A percentile compares a stretch with the other conserved stretches of the same genome.
These are phyloP conservation scores for Pantelozetes paolii DNA, from an alignment of 2,888 invertebrate species.

Conservation along the genomic window DNA sequence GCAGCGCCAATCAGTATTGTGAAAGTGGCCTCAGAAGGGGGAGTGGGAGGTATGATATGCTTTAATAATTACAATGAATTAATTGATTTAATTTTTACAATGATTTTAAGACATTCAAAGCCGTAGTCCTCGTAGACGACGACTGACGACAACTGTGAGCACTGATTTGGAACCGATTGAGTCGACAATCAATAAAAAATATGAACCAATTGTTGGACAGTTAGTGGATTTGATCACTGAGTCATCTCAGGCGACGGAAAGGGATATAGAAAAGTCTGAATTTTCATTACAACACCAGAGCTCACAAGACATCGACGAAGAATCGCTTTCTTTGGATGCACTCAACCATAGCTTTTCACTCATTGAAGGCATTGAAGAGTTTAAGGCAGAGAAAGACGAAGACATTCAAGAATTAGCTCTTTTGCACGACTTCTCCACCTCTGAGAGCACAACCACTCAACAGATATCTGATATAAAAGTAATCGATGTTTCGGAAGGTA, in stretches of 20 bases:
- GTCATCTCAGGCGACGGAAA: conserved; percentile 44
- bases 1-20: background rate
- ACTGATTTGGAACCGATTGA: background rate
- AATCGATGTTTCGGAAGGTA: background rate
- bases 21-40: conserved; percentile 23
- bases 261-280: conserved; percentile 42
- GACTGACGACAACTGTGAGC: background rate
- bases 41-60: conserved; percentile 1
- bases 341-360: conserved; percentile 32
- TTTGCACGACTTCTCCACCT: conserved; percentile 14
- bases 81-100: background rate
- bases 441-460: conserved; percentile 25
- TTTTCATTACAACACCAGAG: conserved; percentile 43
- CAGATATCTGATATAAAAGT: conserved; percentile 7
- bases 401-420: background rate
- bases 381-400: background rate
- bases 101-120: background rate
- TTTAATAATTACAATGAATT: background rate
- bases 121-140: background rate
- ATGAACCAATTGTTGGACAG: conserved; percentile 29
- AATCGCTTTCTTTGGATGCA: conserved; percentile 42
- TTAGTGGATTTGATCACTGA: conserved; percentile 37
- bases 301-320: conserved; percentile 44
- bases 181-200: conserved; percentile 4
- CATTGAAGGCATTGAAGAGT: conserved; percentile 25